Conservation (phyloP, 2,113 vertebrate genomes). For the Tragelaphus imberbis region DNA sequence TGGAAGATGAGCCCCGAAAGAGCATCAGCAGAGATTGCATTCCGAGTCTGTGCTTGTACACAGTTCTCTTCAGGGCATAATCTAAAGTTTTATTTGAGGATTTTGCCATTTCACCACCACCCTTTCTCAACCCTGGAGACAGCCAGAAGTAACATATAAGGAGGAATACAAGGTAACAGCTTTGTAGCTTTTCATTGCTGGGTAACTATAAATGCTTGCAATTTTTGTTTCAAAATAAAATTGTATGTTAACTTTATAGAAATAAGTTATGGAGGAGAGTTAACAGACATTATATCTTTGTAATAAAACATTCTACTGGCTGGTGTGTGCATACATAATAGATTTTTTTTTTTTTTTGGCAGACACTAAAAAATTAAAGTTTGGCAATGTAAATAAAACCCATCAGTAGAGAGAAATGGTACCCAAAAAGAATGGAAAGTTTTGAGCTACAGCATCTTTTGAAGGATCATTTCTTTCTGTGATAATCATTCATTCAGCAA, state of each 20-base stretch:
- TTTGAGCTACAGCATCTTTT: neutral
- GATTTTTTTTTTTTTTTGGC: neutral
- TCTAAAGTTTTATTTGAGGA: neutral
- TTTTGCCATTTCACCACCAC: neutral
- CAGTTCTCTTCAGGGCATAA: neutral
- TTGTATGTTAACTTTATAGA: neutral
- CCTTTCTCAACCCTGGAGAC: neutral
- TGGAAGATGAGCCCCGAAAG: neutral
- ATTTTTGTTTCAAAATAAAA: constrained; percentile 25
- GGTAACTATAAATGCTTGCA: neutral
- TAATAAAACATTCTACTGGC: neutral
- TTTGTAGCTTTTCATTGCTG: neutral
- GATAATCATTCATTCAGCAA: neutral
- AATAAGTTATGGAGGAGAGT: neutral
- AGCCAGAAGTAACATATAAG: neutral
- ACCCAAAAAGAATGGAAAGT: neutral
- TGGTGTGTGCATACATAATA: neutral
- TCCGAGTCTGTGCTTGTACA: neutral
- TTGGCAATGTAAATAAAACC: constrained; percentile 30
- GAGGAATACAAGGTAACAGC: neutral
- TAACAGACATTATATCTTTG: constrained; percentile 4
- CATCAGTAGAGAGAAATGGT: neutral
- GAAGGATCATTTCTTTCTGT: neutral
- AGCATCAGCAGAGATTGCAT: neutral
- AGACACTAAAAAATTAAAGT: constrained; percentile 10